A percentile compares a stretch with the other conserved stretches of the same genome.
These are phyloP conservation scores for Sinocyclocheilus grahami DNA, from an alignment of 2,113 vertebrate genomes.

Conservation along the genomic window DNA sequence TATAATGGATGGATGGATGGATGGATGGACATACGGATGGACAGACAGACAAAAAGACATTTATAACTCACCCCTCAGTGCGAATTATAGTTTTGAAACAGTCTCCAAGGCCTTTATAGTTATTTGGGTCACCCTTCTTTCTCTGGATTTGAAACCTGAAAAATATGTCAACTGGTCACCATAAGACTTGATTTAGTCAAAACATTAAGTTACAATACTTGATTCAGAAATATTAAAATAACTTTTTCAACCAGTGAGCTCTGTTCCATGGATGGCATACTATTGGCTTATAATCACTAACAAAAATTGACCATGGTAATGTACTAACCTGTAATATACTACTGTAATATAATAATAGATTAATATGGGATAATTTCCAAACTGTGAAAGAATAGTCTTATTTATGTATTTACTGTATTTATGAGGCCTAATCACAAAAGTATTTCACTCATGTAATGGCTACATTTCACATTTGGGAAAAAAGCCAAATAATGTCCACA, in stretches of 20 bases:
- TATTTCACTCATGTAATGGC: neutral
- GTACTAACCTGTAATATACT: too few relatives aligned
- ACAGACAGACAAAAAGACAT: too few relatives aligned
- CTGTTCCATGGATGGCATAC: neutral
- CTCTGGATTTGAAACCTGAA: conserved; percentile 97
- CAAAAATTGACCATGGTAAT: too few relatives aligned
- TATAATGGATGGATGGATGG: too few relatives aligned
- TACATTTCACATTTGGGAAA: neutral
- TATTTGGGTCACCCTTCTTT: conserved; percentile 82
- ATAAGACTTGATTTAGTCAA: neutral
- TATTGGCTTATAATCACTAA: too few relatives aligned
- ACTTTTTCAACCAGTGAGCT: neutral
- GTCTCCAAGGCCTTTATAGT: conserved; percentile 89
- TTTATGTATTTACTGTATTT: too few relatives aligned
- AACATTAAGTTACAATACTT: neutral
- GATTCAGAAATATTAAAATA: neutral
- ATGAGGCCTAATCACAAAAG: too few relatives aligned
- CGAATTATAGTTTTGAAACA: conserved; percentile 90
- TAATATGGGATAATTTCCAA: too few relatives aligned
- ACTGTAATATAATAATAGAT: too few relatives aligned
- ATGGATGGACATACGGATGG: too few relatives aligned
- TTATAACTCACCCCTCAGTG: conserved; percentile 84
- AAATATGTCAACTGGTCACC: conserved; percentile 39
- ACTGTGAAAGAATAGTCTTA: too few relatives aligned
- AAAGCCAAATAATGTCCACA: neutral